Conservation (phyloP, 2,113 vertebrate species). For the Xenopus laevis region DNA sequence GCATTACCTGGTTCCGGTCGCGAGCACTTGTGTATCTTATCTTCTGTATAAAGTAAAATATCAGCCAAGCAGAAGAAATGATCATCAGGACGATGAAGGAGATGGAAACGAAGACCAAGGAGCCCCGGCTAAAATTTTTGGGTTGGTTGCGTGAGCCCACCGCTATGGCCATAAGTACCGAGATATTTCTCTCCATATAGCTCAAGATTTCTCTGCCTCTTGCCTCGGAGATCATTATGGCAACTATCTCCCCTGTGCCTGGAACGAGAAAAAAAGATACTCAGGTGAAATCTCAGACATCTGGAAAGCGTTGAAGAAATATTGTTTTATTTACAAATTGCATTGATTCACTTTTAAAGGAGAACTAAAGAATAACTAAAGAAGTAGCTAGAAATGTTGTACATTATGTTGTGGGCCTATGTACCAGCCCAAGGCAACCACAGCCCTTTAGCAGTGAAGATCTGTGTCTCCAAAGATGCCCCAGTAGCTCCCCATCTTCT, state of each 20-base stretch:
- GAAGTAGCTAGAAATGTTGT: no score
- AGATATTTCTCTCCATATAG: slow-evolving; percentile 89
- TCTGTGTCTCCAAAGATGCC: no score
- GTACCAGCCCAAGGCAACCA: no score
- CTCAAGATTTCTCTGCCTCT: slow-evolving; percentile 90
- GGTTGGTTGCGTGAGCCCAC: slow-evolving; percentile 77
- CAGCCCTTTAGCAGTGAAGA: no score
- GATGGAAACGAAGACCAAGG: slow-evolving; percentile 94
- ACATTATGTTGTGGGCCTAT: no score
- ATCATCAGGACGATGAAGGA: slow-evolving; percentile 98
- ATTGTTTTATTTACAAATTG: no score
- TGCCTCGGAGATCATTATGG: slow-evolving; percentile 93
- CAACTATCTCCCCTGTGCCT: slow-evolving; percentile 94
- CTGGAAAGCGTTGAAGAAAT: no score
- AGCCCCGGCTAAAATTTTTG: slow-evolving; percentile 87
- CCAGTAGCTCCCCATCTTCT: no score
- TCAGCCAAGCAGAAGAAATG: slow-evolving; percentile 94
- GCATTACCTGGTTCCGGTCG: slow-evolving; percentile 89
- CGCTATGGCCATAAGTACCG: slow-evolving; percentile 84
- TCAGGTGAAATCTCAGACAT: background rate
- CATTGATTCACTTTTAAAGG: no score
- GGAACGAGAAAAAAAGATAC: slow-evolving; percentile 36
- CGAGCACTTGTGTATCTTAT: slow-evolving; percentile 87
- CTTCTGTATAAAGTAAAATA: slow-evolving; percentile 99
- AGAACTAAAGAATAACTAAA: no score